Evolutionary conservation across 2,113 vertebrate genomes (phyloP), one percentile per base, ranked within the genome.

Genomic region (Bathybates hornii): DNA sequence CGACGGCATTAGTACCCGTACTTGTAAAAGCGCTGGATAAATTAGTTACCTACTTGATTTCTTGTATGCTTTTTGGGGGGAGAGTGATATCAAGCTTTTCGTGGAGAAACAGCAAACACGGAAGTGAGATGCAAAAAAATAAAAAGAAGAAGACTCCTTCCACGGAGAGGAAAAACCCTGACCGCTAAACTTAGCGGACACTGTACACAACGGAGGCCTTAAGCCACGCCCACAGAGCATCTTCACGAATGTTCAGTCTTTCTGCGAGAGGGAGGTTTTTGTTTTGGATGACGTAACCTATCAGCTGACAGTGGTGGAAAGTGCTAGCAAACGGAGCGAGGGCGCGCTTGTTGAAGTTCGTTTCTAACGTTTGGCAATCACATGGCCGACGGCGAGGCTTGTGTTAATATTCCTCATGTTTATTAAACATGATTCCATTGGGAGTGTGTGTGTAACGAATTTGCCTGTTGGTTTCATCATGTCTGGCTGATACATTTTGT

Each of bases 281-380:
- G 89, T 92, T 93, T 88, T 89, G 79, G 13, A 87, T 94, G 89
- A 93, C 92, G 93, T 91, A 16, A 86, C 11, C 4, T 1, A 81
- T 91, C 93, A 94, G 93, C 91, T 94, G 94, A 95, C 87, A 27
- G 50, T 6, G 14, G 4, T 88, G 68, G 90, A 94, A 94, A 85
- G 73, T 87, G 86, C 89, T 38, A 85, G 92, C 85, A 88, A 91
- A 82, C 36, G 1, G 50, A 34, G 16, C 10, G 5, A 17, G 43
- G 61, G 76, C 52, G 85, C 34, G 86, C 84, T 90, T 59, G 83
- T 24, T 86, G 76, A 13, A 34, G 9, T 16, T 13, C 14, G 5
- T 50, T 7, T 17, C 3, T 8, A 6, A 12, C 7, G 2, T 10
- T 4, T 53, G 43, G 9, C 1, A 4, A 36, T 43, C 52, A 86